phyloP scores from a whole-genome alignment of 1,140 invertebrate species.

The Periplaneta americana region DNA sequence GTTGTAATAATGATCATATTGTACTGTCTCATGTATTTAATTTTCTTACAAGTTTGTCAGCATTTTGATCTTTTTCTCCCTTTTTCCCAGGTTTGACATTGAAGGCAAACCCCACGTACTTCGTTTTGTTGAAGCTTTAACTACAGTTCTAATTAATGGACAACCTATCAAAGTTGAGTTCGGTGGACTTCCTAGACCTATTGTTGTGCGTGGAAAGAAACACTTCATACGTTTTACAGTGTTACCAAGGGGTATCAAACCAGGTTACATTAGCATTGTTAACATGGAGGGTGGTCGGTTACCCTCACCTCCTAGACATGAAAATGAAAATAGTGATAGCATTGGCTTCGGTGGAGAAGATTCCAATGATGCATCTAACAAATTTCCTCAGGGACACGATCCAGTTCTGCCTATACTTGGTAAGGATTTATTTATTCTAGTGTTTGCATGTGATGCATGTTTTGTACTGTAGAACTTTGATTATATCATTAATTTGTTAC shows the following conservation, averaged over 20 bases:
- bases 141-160: constrained; percentile 76
- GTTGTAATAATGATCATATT: too few relatives aligned
- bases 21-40: too few relatives aligned
- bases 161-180: constrained; percentile 76
- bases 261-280: constrained; percentile 59
- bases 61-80: constrained; percentile 15
- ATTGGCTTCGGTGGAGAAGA: constrained; percentile 8
- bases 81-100: constrained; percentile 53
- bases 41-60: too few relatives aligned
- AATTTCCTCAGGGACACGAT: constrained; percentile 17
- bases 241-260: constrained; percentile 65
- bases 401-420: constrained; percentile 24
- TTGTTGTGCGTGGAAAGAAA: constrained; percentile 70
- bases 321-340: constrained; percentile 21
- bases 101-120: constrained; percentile 68
- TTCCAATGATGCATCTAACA: background rate
- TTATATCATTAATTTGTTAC: too few relatives aligned
- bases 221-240: constrained; percentile 80
- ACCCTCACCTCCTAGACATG: constrained; percentile 22
- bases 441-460: too few relatives aligned
- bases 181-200: constrained; percentile 86
- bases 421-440: constrained; percentile 2
- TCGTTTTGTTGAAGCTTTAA: constrained; percentile 70
- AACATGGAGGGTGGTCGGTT: constrained; percentile 55
- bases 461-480: too few relatives aligned